Evolutionary conservation across 1,140 invertebrate species (phyloP).

Genomic region (Bombyx mandarina): DNA sequence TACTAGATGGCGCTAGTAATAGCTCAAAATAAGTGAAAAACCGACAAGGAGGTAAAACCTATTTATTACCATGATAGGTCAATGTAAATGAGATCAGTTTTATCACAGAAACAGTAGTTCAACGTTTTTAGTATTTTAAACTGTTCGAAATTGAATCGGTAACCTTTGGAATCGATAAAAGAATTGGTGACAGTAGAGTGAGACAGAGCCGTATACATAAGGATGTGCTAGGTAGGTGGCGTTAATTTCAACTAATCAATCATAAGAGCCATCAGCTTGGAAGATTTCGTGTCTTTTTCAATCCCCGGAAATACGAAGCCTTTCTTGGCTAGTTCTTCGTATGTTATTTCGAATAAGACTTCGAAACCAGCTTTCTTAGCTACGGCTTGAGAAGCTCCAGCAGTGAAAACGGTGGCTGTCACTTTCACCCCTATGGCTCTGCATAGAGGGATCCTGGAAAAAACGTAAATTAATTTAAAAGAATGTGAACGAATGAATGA

Average conservation of each 20-base stretch:
- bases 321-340: slow-evolving; percentile 51
- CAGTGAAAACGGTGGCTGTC: slow-evolving; percentile 66
- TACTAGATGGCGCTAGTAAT: too few species aligned
- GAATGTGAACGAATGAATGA: background rate
- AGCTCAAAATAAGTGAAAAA: background rate
- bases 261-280: slow-evolving; percentile 53
- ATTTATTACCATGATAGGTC: slow-evolving; percentile 6
- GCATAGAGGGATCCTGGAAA: slow-evolving; percentile 56
- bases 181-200: too few species aligned
- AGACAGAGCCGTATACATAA: too few species aligned
- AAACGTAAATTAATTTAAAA: background rate
- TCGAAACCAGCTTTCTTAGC: slow-evolving; percentile 62
- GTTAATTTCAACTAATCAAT: slow-evolving; percentile 19
- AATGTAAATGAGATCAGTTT: background rate
- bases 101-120: background rate
- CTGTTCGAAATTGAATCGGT: too few species aligned
- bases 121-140: too few species aligned
- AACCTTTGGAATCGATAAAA: too few species aligned
- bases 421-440: slow-evolving; percentile 53
- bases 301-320: slow-evolving; percentile 55
- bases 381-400: slow-evolving; percentile 58
- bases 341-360: slow-evolving; percentile 49
- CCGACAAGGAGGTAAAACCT: background rate
- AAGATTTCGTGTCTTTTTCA: slow-evolving; percentile 48
- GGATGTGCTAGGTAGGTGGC: too few species aligned